Percentiles rank a stretch among this genome's conserved stretches.
Evolutionary conservation across 2,888 invertebrate genomes (phyloP).

Genomic region (Heteromyza rotundicornis): DNA sequence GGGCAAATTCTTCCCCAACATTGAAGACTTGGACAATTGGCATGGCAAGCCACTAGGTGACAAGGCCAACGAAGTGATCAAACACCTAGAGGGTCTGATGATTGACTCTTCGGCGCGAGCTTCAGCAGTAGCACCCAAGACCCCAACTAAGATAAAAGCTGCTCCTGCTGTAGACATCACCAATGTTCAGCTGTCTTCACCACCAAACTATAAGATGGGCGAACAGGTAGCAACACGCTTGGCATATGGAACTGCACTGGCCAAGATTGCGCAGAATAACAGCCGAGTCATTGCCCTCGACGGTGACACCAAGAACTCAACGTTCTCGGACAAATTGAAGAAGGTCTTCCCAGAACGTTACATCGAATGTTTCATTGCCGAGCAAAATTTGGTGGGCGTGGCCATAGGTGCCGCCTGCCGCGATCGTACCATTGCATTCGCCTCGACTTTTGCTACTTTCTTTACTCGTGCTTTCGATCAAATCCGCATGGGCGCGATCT

Average conservation of each 20-base stretch:
- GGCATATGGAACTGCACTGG: constrained; percentile 93
- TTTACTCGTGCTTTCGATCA: constrained; percentile 97
- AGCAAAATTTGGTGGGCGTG: constrained; percentile 96
- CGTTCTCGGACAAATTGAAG: constrained; percentile 91
- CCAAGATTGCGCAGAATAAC: constrained; percentile 80
- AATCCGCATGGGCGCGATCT: constrained; percentile 99
- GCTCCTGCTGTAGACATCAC: constrained; percentile 78
- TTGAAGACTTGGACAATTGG: constrained; percentile 95
- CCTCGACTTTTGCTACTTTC: constrained; percentile 97
- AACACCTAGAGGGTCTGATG: constrained; percentile 69
- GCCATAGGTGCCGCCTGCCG: constrained; percentile 95
- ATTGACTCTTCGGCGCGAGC: constrained; percentile 41
- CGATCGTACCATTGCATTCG: constrained; percentile 91
- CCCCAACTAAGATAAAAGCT: constrained; percentile 69
- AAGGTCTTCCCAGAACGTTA: constrained; percentile 74
- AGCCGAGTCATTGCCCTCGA: constrained; percentile 91
- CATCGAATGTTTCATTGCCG: constrained; percentile 98
- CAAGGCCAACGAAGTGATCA: constrained; percentile 73
- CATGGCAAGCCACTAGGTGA: constrained; percentile 96
- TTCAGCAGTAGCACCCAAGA: constrained; percentile 69
- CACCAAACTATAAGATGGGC: constrained; percentile 82
- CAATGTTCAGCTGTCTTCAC: constrained; percentile 74
- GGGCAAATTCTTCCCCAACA: constrained; percentile 86
- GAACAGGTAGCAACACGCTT: constrained; percentile 85
- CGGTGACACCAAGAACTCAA: constrained; percentile 99